A percentile compares a stretch with the other conserved stretches of the same genome.
phyloP scores from a whole-genome alignment of 2,888 invertebrate genomes.

The Imbricaverruca yamaguchii region DNA sequence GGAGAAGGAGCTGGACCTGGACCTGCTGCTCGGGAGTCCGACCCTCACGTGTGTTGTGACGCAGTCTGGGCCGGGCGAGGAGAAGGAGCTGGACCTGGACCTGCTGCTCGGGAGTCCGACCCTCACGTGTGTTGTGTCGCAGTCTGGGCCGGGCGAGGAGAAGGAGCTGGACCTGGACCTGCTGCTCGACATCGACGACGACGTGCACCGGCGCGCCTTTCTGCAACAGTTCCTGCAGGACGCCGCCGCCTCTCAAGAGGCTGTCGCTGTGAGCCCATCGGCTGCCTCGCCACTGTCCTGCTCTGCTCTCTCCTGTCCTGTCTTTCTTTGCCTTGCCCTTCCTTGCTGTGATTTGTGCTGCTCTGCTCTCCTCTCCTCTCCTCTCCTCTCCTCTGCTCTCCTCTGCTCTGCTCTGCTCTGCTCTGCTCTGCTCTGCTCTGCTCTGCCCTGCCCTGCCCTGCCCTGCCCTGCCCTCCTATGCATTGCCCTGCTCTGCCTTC shows the following conservation, averaged over 20 bases:
- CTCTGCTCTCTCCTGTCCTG: too few relatives aligned
- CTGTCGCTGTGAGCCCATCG: conserved; percentile 29
- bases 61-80: neutral
- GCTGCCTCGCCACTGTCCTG: neutral
- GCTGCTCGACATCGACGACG: conserved; percentile 87
- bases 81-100: conserved; percentile 86
- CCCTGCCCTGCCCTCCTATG: too few relatives aligned
- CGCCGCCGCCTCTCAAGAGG: conserved; percentile 30
- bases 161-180: conserved; percentile 93
- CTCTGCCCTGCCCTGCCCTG: too few relatives aligned
- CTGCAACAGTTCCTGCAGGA: conserved; percentile 30
- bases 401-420: neutral
- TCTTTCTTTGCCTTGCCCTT: neutral
- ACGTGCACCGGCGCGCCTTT: conserved; percentile 63
- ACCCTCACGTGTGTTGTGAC: neutral
- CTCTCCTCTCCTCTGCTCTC: neutral
- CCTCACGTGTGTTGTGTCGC: neutral
- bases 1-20: conserved; percentile 80
- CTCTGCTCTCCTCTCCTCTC: neutral
- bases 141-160: conserved; percentile 11
- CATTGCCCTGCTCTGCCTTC: too few relatives aligned
- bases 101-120: conserved; percentile 46
- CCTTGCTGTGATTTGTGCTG: neutral
- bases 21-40: conserved; percentile 50
- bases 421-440: neutral